These are phyloP conservation scores for Atethmia centrago DNA, from an alignment of 2,888 invertebrate genomes.

Conservation along the genomic window DNA sequence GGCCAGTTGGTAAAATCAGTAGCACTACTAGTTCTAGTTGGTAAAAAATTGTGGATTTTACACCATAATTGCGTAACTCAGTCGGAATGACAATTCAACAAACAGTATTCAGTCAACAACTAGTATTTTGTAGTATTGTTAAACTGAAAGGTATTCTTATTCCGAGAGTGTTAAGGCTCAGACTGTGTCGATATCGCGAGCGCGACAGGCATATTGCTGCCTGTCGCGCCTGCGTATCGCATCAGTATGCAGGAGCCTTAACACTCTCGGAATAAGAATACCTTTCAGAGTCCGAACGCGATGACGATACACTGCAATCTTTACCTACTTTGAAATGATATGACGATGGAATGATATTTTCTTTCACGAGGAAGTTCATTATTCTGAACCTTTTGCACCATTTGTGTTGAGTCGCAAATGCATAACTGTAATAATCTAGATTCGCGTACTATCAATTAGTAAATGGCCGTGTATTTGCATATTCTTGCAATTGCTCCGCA, in stretches of 20 bases:
- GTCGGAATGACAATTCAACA: too few species aligned
- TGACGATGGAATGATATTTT: background rate
- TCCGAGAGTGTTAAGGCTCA: too few species aligned
- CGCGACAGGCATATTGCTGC: too few species aligned
- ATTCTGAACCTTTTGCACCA: conserved; percentile 22
- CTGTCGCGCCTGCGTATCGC: too few species aligned
- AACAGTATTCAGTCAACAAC: too few species aligned
- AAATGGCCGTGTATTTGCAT: conserved; percentile 48
- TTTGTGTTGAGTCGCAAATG: conserved; percentile 8
- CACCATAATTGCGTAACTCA: too few species aligned
- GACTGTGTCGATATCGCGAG: too few species aligned
- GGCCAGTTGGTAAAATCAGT: too few species aligned
- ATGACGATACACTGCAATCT: background rate
- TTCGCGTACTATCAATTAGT: conserved; percentile 56
- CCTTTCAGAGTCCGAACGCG: background rate
- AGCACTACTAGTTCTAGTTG: too few species aligned
- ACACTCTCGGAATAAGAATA: too few species aligned
- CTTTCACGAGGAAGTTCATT: background rate
- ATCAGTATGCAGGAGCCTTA: too few species aligned
- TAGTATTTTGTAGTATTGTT: background rate
- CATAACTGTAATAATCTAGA: conserved; percentile 49
- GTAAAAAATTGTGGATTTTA: too few species aligned
- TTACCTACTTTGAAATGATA: background rate
- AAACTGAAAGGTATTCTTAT: background rate
- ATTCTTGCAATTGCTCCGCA: conserved; percentile 33